phyloP scores from a whole-genome alignment of 2,797 vertebrate species.

The Anguilla pacifica region DNA sequence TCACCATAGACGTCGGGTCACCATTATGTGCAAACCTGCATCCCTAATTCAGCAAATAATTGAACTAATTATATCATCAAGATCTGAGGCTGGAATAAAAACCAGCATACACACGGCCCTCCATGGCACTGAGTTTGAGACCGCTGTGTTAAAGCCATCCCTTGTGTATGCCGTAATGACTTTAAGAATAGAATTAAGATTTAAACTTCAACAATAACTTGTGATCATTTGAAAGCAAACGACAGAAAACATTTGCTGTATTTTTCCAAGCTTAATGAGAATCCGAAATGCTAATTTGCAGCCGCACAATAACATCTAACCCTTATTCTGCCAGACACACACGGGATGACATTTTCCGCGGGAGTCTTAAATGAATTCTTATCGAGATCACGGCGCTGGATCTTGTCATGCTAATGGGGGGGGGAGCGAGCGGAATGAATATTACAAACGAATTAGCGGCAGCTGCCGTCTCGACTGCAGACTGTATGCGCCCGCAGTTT shows the following conservation, averaged over 20 bases:
- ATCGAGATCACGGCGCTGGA: not conserved
- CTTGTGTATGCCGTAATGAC: not conserved
- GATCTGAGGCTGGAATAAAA: too few species aligned
- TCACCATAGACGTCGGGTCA: too few species aligned
- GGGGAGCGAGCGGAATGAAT: not conserved
- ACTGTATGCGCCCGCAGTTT: not conserved
- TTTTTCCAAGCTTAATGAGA: not conserved
- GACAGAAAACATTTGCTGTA: not conserved
- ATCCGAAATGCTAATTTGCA: not conserved
- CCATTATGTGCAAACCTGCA: too few species aligned
- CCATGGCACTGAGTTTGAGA: too few species aligned
- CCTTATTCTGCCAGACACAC: not conserved
- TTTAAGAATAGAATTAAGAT: not conserved
- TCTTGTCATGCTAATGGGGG: not conserved
- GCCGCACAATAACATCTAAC: not conserved
- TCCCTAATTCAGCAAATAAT: too few species aligned
- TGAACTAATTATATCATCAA: too few species aligned
- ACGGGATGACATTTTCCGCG: not conserved
- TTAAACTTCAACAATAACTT: not conserved
- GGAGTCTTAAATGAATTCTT: not conserved
- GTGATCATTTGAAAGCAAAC: not conserved
- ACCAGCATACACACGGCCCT: too few species aligned
- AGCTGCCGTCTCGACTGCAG: not conserved
- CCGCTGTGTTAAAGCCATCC: not conserved
- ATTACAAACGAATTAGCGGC: conserved; percentile 1